phyloP scores from a whole-genome alignment of 2,888 invertebrate species.

The Phalera bucephala region DNA sequence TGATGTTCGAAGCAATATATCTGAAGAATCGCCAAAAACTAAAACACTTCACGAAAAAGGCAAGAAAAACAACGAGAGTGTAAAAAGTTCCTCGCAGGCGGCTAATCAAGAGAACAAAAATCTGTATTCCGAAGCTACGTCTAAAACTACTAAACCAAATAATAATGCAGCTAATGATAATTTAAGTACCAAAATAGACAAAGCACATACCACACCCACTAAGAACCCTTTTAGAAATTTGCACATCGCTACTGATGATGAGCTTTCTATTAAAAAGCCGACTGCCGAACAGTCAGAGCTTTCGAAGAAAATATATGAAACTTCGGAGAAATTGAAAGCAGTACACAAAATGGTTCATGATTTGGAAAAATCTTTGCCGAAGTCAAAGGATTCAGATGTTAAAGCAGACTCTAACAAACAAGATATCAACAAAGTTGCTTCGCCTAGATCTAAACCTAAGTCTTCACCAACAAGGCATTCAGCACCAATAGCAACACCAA shows the following conservation, averaged over 20 bases:
- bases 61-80: conserved; percentile 57
- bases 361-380: conserved; percentile 70
- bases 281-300: conserved; percentile 71
- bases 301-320: conserved; percentile 77
- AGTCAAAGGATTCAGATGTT: conserved; percentile 60
- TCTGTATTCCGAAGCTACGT: conserved; percentile 33
- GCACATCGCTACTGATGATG: conserved; percentile 52
- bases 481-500: conserved; percentile 85
- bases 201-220: conserved; percentile 36
- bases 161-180: conserved; percentile 36
- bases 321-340: conserved; percentile 76
- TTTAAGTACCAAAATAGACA: conserved; percentile 43
- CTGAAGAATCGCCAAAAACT: conserved; percentile 59
- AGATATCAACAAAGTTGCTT: conserved; percentile 56
- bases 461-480: conserved; percentile 61
- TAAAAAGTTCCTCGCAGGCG: conserved; percentile 42
- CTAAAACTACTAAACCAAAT: conserved; percentile 44
- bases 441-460: conserved; percentile 66
- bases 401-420: conserved; percentile 55
- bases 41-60: conserved; percentile 57
- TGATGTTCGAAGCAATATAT: conserved; percentile 56
- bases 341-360: conserved; percentile 77
- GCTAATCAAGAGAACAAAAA: conserved; percentile 38
- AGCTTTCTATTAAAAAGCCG: conserved; percentile 64
- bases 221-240: conserved; percentile 45